Evolutionary conservation across 2,888 invertebrate genomes (phyloP), one percentile per base, ranked within the genome.

Genomic region (Gisinianus flammeolus): DNA sequence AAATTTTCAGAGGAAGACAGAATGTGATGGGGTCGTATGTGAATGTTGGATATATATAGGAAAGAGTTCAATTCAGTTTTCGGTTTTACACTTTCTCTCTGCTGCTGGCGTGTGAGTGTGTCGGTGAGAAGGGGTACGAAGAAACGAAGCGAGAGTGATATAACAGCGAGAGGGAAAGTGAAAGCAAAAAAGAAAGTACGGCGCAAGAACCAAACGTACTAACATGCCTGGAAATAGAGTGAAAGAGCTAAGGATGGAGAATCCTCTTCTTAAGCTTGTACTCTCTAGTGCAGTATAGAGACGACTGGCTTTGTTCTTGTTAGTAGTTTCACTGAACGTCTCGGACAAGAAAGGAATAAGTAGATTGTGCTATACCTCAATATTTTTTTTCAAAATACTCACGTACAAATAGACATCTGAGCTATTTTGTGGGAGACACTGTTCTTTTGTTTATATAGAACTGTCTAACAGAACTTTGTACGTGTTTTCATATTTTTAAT

Each of bases 191-290:
- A 28, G 54, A 30, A 70, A 54, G 70, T 54, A 54, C 70, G 70
- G 70, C 70, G 70, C 70, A 70, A 70, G 70, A 70, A 70, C 70
- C 19, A 28, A 62, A 26, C 62, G 5, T 10, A 62, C 6, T 44
- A 3, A 44, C n/a, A 26, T 35, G 33, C 44, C 35, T 44, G 8
- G 2, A n/a, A 22, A 58, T 19, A 58, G 58, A 58, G 58, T 58
- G 58, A 58, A 24, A 58, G 44, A 44, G 58, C 10, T n/a, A 6
- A 58, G 24, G 58, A 24, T n/a, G 22, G 58, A 44, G 44, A 44
- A 44, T 44, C 44, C 44, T 44, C 44, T 44, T 44, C 44, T 44
- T 44, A 19, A 44, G 44, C 6, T 16, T 16, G 44, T 19, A 44
- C 19, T 44, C n/a, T n/a, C n/a, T n/a, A n/a, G n/a, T n/a, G n/a